phyloP scores from a whole-genome alignment of 2,797 vertebrate species.

The Trematocara caparti region DNA sequence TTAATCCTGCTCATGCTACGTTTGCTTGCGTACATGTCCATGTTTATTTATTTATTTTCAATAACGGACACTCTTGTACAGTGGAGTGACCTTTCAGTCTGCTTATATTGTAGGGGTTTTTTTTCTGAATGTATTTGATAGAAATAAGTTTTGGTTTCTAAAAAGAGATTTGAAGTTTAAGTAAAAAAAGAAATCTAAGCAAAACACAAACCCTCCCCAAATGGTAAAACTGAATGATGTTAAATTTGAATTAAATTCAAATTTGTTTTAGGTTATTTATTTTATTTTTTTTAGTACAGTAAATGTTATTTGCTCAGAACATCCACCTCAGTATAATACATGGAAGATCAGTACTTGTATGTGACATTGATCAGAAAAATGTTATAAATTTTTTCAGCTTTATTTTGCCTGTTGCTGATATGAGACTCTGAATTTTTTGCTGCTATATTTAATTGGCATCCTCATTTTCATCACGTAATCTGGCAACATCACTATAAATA shows the following conservation, averaged over 20 bases:
- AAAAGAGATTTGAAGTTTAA: not conserved
- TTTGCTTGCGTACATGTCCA: slow-evolving; percentile 4
- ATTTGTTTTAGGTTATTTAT: not conserved
- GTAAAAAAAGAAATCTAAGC: rapidly evolving
- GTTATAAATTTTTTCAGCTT: not conserved
- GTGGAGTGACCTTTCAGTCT: not conserved
- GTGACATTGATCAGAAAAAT: not conserved
- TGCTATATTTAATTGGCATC: not conserved
- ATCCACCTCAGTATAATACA: rapidly evolving
- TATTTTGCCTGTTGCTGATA: not conserved
- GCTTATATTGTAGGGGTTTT: not conserved
- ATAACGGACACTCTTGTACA: not conserved
- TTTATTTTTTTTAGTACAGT: not conserved
- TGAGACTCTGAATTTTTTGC: not conserved
- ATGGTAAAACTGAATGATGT: not conserved
- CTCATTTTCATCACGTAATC: not conserved
- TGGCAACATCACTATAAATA: not conserved
- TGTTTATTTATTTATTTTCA: not conserved
- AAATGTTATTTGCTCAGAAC: not conserved
- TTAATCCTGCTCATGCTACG: slow-evolving; percentile 16
- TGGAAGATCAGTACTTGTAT: not conserved
- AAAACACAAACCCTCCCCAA: not conserved
- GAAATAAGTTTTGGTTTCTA: not conserved
- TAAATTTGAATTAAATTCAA: not conserved
- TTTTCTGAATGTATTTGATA: not conserved